Evolutionary conservation across 2,113 vertebrate species (phyloP).

Genomic region (Microtus richardsoni): DNA sequence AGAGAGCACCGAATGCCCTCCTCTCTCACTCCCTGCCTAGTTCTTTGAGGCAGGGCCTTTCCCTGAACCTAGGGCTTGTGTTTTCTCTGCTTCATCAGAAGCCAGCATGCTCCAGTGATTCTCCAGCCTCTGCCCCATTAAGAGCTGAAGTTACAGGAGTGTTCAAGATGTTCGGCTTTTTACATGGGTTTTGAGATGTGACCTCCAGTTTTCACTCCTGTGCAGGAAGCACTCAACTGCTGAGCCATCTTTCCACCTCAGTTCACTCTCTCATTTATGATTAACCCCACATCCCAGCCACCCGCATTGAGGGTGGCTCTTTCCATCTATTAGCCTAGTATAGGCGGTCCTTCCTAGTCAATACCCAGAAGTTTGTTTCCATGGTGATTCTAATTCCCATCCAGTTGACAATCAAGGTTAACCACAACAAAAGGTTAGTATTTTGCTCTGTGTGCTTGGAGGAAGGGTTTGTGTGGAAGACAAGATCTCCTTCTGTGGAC

Average conservation of each 20-base stretch:
- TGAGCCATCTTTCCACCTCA: not conserved
- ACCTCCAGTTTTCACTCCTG: not conserved
- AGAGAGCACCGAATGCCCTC: not conserved
- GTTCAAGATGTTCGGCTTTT: not conserved
- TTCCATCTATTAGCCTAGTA: not conserved
- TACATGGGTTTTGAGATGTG: not conserved
- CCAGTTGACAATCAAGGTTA: not conserved
- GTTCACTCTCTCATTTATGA: not conserved
- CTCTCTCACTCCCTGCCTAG: not conserved
- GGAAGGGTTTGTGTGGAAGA: constrained; percentile 5
- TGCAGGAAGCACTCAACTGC: not conserved
- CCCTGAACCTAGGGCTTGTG: not conserved
- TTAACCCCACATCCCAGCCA: not conserved
- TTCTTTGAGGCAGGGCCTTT: not conserved
- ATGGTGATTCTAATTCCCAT: not conserved
- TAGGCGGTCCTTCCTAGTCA: not conserved
- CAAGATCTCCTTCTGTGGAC: constrained; percentile 14
- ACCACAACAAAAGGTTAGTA: not conserved
- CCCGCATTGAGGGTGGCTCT: not conserved
- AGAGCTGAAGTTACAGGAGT: not conserved
- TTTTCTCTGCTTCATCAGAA: not conserved
- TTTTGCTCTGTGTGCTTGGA: constrained; percentile 25
- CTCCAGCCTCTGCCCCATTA: not conserved
- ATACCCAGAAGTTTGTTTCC: not conserved
- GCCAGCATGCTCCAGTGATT: not conserved